Percentiles rank a stretch among this genome's conserved stretches.
Evolutionary conservation across 2,113 vertebrate species (phyloP).

Genomic region (Hippocampus mohnikei): DNA sequence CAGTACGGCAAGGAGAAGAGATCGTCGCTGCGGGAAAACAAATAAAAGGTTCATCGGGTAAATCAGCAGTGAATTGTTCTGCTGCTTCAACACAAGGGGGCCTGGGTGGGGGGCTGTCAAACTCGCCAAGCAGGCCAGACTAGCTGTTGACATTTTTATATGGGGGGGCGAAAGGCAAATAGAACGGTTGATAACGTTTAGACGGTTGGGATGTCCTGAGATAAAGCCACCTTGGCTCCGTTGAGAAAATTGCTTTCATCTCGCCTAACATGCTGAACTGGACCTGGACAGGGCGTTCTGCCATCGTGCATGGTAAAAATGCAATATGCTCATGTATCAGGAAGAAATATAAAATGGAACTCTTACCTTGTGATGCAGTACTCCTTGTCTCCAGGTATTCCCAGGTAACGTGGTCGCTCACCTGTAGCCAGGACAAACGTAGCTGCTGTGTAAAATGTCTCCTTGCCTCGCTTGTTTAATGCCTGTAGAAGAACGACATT

Average conservation of each 20-base stretch:
- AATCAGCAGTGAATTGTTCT: not conserved
- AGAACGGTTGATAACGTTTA: constrained; percentile 7
- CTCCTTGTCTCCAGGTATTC: constrained; percentile 88
- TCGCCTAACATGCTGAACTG: not conserved
- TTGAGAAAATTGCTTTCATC: not conserved
- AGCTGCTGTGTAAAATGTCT: constrained; percentile 81
- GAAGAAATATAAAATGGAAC: not conserved
- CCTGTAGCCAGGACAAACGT: constrained; percentile 90
- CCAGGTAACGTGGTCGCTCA: constrained; percentile 87
- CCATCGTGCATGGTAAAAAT: not conserved
- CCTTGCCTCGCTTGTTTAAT: constrained; percentile 85
- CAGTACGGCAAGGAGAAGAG: constrained; percentile 91
- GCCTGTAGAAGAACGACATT: constrained; percentile 66
- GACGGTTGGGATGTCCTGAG: constrained; percentile 4
- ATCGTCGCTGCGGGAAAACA: constrained; percentile 79
- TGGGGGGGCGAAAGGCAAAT: no score
- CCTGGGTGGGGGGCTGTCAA: not conserved
- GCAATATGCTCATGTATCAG: not conserved
- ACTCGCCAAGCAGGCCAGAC: not conserved
- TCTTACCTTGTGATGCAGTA: constrained; percentile 91
- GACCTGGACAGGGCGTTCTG: not conserved
- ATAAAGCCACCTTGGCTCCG: not conserved
- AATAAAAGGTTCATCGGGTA: not conserved
- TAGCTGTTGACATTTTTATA: not conserved
- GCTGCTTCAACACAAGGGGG: not conserved